A percentile compares a stretch with the other conserved stretches of the same genome.
These are phyloP conservation scores for Drosophila nigricruria DNA, from an alignment of 2,888 invertebrate species.

Conservation along the genomic window DNA sequence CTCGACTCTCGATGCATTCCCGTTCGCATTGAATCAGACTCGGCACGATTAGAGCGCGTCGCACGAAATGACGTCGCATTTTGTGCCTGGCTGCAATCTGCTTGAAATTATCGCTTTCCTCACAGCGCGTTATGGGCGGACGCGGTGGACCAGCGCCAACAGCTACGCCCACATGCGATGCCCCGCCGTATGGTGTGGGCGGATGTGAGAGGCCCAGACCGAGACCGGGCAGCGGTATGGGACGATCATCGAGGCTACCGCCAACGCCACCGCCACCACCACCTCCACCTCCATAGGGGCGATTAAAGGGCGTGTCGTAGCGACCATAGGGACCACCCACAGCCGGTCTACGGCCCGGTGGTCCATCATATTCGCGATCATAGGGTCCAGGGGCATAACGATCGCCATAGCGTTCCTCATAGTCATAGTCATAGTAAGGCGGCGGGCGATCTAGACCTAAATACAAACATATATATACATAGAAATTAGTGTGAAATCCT, in stretches of 20 bases:
- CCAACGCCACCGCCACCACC: constrained; percentile 53
- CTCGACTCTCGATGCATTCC: constrained; percentile 92
- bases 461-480: not conserved
- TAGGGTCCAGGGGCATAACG: constrained; percentile 74
- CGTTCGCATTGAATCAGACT: constrained; percentile 93
- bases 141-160: constrained; percentile 85
- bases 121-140: constrained; percentile 88
- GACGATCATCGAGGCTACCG: constrained; percentile 73
- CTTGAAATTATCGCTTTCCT: constrained; percentile 92
- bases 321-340: constrained; percentile 77
- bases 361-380: constrained; percentile 83
- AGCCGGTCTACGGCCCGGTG: constrained; percentile 74
- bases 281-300: constrained; percentile 71
- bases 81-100: constrained; percentile 92
- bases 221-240: constrained; percentile 72
- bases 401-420: constrained; percentile 83
- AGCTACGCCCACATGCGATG: constrained; percentile 58
- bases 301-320: constrained; percentile 83
- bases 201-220: constrained; percentile 71
- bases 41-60: constrained; percentile 90
- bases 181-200: constrained; percentile 65
- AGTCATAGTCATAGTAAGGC: constrained; percentile 83
- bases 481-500: constrained; percentile 1
- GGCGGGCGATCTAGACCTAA: constrained; percentile 83
- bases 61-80: constrained; percentile 91